Conservation (phyloP, 2,797 vertebrate species). For the Lutjanus argentimaculatus region DNA sequence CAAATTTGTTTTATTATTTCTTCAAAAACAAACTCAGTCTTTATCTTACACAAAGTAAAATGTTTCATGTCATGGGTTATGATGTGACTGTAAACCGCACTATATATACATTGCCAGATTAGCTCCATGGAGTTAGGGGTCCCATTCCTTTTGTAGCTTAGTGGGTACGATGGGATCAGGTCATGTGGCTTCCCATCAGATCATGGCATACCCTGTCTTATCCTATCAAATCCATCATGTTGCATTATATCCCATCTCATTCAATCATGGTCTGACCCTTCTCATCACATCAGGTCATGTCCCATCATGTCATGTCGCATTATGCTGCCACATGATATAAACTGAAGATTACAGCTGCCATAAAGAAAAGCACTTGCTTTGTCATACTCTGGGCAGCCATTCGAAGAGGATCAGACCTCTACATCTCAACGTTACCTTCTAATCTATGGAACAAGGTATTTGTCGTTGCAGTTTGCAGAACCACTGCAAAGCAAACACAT, state of each 20-base stretch:
- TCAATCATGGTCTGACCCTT: constrained; percentile 13
- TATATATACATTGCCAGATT: neutral
- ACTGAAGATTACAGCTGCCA: neutral
- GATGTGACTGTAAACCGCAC: neutral
- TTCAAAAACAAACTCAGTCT: neutral
- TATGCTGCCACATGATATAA: constrained; percentile 7
- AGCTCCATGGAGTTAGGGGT: neutral
- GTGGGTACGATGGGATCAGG: neutral
- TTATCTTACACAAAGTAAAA: neutral
- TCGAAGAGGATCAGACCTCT: constrained; percentile 23
- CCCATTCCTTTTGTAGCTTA: neutral
- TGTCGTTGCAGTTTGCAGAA: constrained; percentile 54
- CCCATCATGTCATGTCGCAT: constrained; percentile 1
- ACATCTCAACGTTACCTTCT: constrained; percentile 44
- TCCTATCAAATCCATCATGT: constrained; percentile 14
- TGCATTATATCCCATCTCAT: neutral
- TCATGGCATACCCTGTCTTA: constrained; percentile 1
- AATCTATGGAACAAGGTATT: constrained; percentile 74
- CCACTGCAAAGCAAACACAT: constrained; percentile 82
- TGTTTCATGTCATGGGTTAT: neutral
- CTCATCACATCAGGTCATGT: constrained; percentile 1
- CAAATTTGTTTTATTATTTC: neutral
- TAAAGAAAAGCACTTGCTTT: constrained; percentile 16
- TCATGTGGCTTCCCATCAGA: constrained; percentile 26
- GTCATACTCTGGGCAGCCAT: neutral